phyloP scores from a whole-genome alignment of 1,140 invertebrate genomes.

The Panagrolaimus sp. region DNA sequence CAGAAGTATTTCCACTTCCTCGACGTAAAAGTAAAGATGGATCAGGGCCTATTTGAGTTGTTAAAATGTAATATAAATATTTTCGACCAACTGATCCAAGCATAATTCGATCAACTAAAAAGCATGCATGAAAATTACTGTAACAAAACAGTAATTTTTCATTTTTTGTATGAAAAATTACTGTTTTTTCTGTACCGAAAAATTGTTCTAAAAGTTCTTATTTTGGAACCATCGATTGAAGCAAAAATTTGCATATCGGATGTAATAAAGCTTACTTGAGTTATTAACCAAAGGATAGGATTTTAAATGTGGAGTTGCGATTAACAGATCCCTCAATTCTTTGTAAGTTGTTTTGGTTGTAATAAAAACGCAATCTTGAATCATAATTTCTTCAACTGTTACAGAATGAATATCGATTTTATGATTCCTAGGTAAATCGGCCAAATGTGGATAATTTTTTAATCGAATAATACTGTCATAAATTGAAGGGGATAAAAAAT shows the following conservation, averaged over 20 bases:
- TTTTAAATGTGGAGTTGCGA: constrained; percentile 50
- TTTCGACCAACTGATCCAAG: constrained; percentile 62
- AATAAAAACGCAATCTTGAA: constrained; percentile 51
- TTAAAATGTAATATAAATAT: constrained; percentile 61
- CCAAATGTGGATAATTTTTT: constrained; percentile 91
- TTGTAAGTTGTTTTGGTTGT: constrained; percentile 57
- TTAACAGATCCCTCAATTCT: constrained; percentile 53
- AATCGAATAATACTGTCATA: constrained; percentile 97
- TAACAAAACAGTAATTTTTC: too few relatives aligned
- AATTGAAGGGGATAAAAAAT: constrained; percentile 85
- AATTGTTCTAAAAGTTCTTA: too few relatives aligned
- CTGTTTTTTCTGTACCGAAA: too few relatives aligned
- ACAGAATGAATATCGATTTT: constrained; percentile 55
- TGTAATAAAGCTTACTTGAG: constrained; percentile 60
- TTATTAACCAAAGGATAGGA: constrained; percentile 57
- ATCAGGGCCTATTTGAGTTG: constrained; percentile 52
- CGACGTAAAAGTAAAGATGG: constrained; percentile 36
- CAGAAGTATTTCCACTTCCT: constrained; percentile 40
- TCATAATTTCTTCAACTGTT: constrained; percentile 59
- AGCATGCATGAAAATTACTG: too few relatives aligned
- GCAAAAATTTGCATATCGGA: too few relatives aligned
- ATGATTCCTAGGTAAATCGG: constrained; percentile 62
- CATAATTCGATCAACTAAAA: constrained; percentile 62
- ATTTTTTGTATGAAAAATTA: too few relatives aligned
- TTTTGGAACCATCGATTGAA: too few relatives aligned